Evolutionary conservation across 2,888 invertebrate genomes (phyloP).

Genomic region (Pyralis farinalis): DNA sequence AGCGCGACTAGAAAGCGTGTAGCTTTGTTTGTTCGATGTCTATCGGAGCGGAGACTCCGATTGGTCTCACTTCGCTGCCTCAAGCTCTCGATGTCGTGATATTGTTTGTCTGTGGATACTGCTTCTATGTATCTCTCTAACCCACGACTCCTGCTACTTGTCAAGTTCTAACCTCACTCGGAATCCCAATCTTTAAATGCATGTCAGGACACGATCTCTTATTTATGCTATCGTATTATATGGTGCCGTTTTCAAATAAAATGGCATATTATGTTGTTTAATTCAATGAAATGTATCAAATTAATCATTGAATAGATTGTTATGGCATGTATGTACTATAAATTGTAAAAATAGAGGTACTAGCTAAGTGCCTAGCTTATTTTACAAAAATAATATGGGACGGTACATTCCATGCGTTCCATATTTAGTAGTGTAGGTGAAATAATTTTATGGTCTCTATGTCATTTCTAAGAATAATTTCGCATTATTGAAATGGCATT

Average conservation of each 20-base stretch:
- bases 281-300: no score
- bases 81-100: slow-evolving; percentile 73
- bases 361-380: no score
- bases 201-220: slow-evolving; percentile 47
- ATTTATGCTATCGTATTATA: slow-evolving; percentile 43
- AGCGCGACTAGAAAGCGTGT: slow-evolving; percentile 59
- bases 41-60: slow-evolving; percentile 58
- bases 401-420: no score
- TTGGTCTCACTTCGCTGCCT: slow-evolving; percentile 59
- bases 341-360: slow-evolving; percentile 25
- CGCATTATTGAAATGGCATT: no score
- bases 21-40: slow-evolving; percentile 77
- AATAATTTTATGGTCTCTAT: no score
- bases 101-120: slow-evolving; percentile 66
- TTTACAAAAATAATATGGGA: no score
- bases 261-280: slow-evolving; percentile 37
- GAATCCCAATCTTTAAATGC: slow-evolving; percentile 35
- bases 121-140: slow-evolving; percentile 64
- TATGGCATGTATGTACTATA: no score
- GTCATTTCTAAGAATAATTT: no score
- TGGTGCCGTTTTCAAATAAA: slow-evolving; percentile 55
- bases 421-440: no score
- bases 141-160: slow-evolving; percentile 47
- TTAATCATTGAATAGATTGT: no score
- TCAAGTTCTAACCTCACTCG: slow-evolving; percentile 26